These are phyloP conservation scores for Macrosteles quadrilineatus DNA, from an alignment of 1,140 invertebrate species.

Conservation along the genomic window DNA sequence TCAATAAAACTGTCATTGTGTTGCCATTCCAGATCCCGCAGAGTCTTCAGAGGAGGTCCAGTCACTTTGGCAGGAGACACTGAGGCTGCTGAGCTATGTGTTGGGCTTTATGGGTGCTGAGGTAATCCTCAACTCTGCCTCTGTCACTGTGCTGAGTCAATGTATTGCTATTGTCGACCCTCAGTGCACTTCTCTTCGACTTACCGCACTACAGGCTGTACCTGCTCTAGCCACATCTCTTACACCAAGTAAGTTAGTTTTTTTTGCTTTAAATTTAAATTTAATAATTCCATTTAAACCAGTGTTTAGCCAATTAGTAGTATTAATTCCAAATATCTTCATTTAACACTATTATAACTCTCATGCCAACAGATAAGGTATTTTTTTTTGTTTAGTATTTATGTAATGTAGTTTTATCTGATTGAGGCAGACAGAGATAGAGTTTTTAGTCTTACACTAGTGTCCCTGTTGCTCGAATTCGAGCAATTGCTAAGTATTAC, in stretches of 20 bases:
- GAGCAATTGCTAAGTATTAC: too few species aligned
- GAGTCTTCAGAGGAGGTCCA: background rate
- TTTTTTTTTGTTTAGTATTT: background rate
- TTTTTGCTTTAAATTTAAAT: too few species aligned
- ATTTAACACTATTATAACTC: too few species aligned
- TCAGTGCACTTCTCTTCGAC: background rate
- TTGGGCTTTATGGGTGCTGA: background rate
- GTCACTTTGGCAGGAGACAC: background rate
- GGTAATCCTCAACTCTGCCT: background rate
- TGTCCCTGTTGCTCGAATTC: too few species aligned
- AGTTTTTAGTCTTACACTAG: too few species aligned
- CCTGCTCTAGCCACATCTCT: conserved; percentile 22
- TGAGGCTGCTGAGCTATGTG: conserved; percentile 17
- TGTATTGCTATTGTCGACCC: background rate
- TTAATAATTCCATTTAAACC: too few species aligned
- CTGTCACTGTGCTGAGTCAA: conserved; percentile 1
- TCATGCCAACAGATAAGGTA: too few species aligned
- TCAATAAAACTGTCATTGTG: too few species aligned
- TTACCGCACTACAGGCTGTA: conserved; percentile 19
- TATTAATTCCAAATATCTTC: too few species aligned
- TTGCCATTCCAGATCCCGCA: too few species aligned
- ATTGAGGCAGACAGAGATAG: too few species aligned
- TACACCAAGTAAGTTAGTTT: conserved; percentile 28
- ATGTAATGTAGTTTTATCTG: background rate
- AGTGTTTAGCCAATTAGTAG: too few species aligned